Evolutionary conservation across 30 jellyfish, hydroid and myxozoan genomes (phyloP), one percentile per base, ranked within the genome.

Genomic region (Hydractinia symbiolongicarpus): DNA sequence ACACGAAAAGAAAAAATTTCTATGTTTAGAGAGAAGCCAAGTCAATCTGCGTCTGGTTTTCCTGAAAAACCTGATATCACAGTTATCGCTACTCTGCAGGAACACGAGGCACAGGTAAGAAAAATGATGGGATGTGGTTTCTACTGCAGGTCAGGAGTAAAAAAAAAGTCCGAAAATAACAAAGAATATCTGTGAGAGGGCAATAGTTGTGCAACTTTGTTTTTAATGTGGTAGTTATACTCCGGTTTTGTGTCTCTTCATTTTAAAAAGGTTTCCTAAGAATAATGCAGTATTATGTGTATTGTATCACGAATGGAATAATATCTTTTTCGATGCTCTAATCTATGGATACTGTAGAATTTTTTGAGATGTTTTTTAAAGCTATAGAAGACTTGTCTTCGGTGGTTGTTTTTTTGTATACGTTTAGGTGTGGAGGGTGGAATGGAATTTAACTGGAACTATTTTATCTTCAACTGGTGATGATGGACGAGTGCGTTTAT

Each of bases 401-500:
- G 44, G 44, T 60, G 19, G n/a, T 13, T 13, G 70, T 2, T 60
- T 60, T n/a, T 74, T 74, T 50, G n/a, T 57, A 14, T 56, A 13
- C 16, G 19, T 57, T 4, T 70, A 90, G 95, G 97, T 90, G 6
- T 90, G 97, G 97, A 93, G 97, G 7, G 97, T 90, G 17, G 97
- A 90, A 67, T 90, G 97, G 97, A 90, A 90, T 66, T 68, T 90
- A 20, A 90, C 97, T 68, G 97, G 97, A 14, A 87, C 97, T 7
- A 86, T 90, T 16, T 55, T 90, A 11, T 88, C 95, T 9, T 90
- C 97, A 0, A 80, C 97, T 60, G 97, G 95, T 5, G 97, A 90
- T 62, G 97, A 90, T 81, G 97, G 97, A 15, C 72, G 97, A 21
- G 86, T 90, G 58, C 86, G 97, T 51, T 73, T 90, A 8, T 90